Evolutionary conservation across 2,113 vertebrate species (phyloP), one percentile per base, ranked within the genome.

Genomic region (Eptatretus burgeri): DNA sequence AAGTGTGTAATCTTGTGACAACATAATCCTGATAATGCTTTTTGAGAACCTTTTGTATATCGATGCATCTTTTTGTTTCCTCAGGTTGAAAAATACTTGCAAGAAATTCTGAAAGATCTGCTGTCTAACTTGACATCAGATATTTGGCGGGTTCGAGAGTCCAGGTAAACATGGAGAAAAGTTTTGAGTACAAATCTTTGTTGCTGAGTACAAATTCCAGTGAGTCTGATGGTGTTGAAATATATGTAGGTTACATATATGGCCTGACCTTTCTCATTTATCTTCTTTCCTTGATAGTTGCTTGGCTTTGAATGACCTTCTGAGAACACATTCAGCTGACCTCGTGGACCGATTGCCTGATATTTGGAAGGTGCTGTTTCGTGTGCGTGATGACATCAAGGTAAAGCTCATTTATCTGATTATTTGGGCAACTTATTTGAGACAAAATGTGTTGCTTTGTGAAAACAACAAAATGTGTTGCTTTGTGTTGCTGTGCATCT

Each of bases 351-450:
- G 81, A 65, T 74, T 98, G 67, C 77, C 84, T 65, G 86, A 93
- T 71, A 93, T 98, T 67, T 98, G 86, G 91, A 86, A 93, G 73
- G 84, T 83, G 0, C 77, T 98, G 2, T 96, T 98, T 72, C 80
- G 84, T 78, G 89, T 98, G 17, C 82, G 93, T 72, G 91, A 96
- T 74, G 91, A 98, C 71, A 94, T 98, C 71, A 98, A 98, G 83
- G 89, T 94, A 74, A 60, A 19, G 16, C 1, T 65, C 53, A 69
- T 56, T 56, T 16, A 49, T 18, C n/a, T 63, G 49, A 19, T 60
- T 60, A n/a, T 60, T 18, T n/a, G 18, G 18, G 16, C 18, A 18
- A n/a, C 18, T 60, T n/a, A 9, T n/a, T 60, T 16, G 5, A 60
- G 18, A n/a, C 53, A 60, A 16, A n/a, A 60, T 60, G 16, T 18